phyloP scores from a whole-genome alignment of 2,113 vertebrate genomes.

The Ciconia boyciana region DNA sequence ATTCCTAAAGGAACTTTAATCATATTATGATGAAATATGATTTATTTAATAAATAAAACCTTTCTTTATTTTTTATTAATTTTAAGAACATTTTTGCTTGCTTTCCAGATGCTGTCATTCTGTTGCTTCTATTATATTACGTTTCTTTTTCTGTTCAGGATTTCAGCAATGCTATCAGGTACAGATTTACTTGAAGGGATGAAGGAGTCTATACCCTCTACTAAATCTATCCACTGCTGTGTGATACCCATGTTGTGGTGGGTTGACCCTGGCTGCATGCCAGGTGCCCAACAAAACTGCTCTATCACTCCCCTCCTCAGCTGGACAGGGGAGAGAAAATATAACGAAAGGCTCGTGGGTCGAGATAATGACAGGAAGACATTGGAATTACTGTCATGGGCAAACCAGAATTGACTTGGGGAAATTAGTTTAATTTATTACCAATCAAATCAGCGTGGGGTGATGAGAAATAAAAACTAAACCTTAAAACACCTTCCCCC shows the following conservation, averaged over 20 bases:
- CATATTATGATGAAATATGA: neutral
- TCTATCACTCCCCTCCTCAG: neutral
- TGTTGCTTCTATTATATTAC: neutral
- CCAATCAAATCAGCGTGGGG: neutral
- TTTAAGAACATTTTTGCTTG: neutral
- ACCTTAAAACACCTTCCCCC: neutral
- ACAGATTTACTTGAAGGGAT: neutral
- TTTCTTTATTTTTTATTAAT: neutral
- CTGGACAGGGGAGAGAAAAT: neutral
- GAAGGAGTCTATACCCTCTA: neutral
- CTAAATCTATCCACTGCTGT: neutral
- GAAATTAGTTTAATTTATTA: neutral
- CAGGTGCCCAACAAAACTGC: neutral
- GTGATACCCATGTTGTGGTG: neutral
- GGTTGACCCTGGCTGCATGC: neutral
- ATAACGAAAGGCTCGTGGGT: neutral
- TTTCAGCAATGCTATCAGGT: neutral
- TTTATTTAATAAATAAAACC: too few species aligned
- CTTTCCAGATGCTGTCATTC: neutral
- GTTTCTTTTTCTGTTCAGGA: neutral
- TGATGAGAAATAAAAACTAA: neutral
- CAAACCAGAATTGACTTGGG: neutral
- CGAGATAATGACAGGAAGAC: neutral
- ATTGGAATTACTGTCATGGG: neutral
- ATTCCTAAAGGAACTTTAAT: neutral